Evolutionary conservation across 2,888 invertebrate species (phyloP).

Genomic region (Stenurella melanura): DNA sequence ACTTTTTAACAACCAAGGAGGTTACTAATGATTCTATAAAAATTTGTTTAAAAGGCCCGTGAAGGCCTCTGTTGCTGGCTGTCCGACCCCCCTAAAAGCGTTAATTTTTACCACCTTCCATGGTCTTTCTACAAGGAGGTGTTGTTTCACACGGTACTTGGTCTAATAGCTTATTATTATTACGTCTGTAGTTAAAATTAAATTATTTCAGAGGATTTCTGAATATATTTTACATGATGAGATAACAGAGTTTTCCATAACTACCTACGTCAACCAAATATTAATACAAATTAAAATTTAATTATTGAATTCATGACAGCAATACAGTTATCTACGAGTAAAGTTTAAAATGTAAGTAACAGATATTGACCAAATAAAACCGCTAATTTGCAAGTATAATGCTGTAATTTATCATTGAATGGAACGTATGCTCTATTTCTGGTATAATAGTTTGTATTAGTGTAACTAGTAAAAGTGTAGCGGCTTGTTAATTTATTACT

Average conservation of each 20-base stretch:
- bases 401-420: constrained; percentile 14
- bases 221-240: not conserved
- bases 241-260: not conserved
- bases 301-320: not conserved
- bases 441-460: constrained; percentile 7
- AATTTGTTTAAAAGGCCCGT: too few relatives aligned
- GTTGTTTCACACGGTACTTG: too few relatives aligned
- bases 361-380: constrained; percentile 4
- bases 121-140: too few relatives aligned
- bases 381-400: constrained; percentile 18
- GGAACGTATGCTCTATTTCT: constrained; percentile 20
- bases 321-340: not conserved
- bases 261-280: not conserved
- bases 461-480: constrained; percentile 14
- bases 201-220: not conserved
- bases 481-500: constrained; percentile 17
- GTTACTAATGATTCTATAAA: too few relatives aligned
- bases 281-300: not conserved
- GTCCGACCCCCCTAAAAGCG: too few relatives aligned
- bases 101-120: too few relatives aligned
- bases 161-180: too few relatives aligned
- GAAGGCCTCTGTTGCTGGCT: too few relatives aligned
- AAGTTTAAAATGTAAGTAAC: not conserved
- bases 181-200: not conserved
- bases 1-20: too few relatives aligned